Conservation (phyloP, 2,797 vertebrate genomes). For the Propithecus perrieri region DNA sequence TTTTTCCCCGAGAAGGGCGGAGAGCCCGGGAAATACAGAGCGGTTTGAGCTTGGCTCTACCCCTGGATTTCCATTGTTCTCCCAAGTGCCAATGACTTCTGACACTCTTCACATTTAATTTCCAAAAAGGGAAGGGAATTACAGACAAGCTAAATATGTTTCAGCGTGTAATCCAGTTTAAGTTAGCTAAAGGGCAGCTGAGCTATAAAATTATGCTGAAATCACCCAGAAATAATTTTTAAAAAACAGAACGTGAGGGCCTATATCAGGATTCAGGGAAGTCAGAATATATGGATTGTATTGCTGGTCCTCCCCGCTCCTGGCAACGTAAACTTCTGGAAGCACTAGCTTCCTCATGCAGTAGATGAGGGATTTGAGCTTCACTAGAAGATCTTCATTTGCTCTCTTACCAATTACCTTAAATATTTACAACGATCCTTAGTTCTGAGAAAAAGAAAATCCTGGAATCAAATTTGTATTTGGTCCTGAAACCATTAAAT, state of each 20-base stretch:
- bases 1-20: neutral
- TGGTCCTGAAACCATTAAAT: constrained; percentile 4
- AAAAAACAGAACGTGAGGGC: neutral
- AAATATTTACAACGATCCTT: neutral
- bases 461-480: constrained; percentile 25
- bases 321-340: neutral
- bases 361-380: neutral
- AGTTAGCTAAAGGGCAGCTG: neutral
- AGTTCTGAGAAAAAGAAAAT: neutral
- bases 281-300: neutral
- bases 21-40: neutral
- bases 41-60: neutral
- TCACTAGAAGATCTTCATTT: neutral
- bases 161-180: neutral
- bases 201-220: constrained; percentile 41
- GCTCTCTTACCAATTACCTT: neutral
- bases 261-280: too few relatives aligned
- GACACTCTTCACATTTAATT: neutral
- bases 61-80: neutral
- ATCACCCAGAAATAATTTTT: neutral
- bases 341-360: neutral
- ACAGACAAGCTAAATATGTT: constrained; percentile 44
- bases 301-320: neutral
- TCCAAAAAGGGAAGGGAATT: constrained; percentile 45
- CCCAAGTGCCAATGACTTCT: neutral